Conservation (phyloP, 1,140 invertebrate species). For the Drosophila persimilis region DNA sequence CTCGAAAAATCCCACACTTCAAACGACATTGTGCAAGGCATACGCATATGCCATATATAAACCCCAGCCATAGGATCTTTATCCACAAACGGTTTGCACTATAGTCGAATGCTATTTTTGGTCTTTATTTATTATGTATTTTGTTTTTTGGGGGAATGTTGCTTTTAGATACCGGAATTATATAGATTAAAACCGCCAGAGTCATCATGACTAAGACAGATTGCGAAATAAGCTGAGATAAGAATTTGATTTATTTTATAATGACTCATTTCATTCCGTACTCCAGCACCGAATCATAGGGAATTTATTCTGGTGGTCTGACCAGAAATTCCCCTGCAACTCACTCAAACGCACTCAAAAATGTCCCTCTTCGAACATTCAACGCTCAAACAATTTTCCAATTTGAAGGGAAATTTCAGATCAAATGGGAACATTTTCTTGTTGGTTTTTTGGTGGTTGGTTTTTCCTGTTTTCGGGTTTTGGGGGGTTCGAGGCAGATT, state of each 20-base stretch:
- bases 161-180: conserved; percentile 10
- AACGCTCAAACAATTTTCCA: conserved; percentile 51
- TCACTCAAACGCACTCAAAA: conserved; percentile 55
- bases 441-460: conserved; percentile 50
- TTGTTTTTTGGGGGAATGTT: conserved; percentile 1
- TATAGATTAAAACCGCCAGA: not conserved
- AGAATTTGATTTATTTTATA: conserved; percentile 20
- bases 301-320: conserved; percentile 1
- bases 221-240: conserved; percentile 24
- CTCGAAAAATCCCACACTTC: not conserved
- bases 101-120: not conserved
- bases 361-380: conserved; percentile 23
- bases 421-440: conserved; percentile 37
- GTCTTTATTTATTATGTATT: not conserved
- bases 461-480: conserved; percentile 43
- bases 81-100: not conserved
- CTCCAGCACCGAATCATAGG: not conserved
- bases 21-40: conserved; percentile 9
- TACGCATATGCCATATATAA: not conserved
- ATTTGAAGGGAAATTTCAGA: conserved; percentile 58
- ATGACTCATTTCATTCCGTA: conserved; percentile 24
- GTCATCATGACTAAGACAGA: conserved; percentile 15
- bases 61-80: not conserved
- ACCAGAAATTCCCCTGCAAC: conserved; percentile 2
- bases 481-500: conserved; percentile 54